Evolutionary conservation across 2,888 invertebrate species (phyloP).

Genomic region (Netelia fuscicornis): DNA sequence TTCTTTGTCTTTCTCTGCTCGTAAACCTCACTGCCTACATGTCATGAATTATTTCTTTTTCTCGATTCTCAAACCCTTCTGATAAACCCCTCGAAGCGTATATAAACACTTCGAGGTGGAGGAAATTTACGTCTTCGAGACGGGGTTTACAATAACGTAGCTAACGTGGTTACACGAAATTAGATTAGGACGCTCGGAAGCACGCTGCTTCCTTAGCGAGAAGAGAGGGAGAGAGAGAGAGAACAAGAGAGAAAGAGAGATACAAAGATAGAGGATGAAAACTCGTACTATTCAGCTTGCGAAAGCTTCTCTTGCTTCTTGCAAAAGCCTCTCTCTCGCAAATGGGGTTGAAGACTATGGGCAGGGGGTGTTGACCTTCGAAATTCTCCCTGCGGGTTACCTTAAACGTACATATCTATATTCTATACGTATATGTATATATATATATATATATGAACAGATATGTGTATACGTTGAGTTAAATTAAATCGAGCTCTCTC

Average conservation of each 20-base stretch:
- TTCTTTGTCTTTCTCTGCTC: too few relatives aligned
- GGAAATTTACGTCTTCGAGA: slow-evolving; percentile 60
- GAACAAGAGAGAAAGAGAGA: slow-evolving; percentile 22
- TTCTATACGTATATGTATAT: neutral
- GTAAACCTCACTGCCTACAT: too few relatives aligned
- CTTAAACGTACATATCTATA: slow-evolving; percentile 19
- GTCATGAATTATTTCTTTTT: slow-evolving; percentile 4
- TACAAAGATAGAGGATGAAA: slow-evolving; percentile 37
- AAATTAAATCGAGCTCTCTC: slow-evolving; percentile 58
- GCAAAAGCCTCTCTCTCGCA: slow-evolving; percentile 39
- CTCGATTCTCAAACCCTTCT: neutral
- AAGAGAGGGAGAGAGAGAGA: slow-evolving; percentile 1
- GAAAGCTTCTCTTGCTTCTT: slow-evolving; percentile 31
- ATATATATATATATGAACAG: neutral
- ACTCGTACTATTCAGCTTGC: slow-evolving; percentile 20
- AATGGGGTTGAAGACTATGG: neutral
- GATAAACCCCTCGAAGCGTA: slow-evolving; percentile 10
- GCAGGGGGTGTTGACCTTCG: slow-evolving; percentile 67
- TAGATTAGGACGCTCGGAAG: slow-evolving; percentile 66
- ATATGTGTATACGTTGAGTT: slow-evolving; percentile 17
- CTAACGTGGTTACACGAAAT: slow-evolving; percentile 65
- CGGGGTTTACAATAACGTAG: slow-evolving; percentile 66
- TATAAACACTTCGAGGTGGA: slow-evolving; percentile 42
- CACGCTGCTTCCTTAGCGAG: slow-evolving; percentile 31
- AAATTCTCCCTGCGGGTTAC: slow-evolving; percentile 57